These are phyloP conservation scores for Taenaris catops DNA, from an alignment of 2,888 invertebrate species.

Conservation along the genomic window DNA sequence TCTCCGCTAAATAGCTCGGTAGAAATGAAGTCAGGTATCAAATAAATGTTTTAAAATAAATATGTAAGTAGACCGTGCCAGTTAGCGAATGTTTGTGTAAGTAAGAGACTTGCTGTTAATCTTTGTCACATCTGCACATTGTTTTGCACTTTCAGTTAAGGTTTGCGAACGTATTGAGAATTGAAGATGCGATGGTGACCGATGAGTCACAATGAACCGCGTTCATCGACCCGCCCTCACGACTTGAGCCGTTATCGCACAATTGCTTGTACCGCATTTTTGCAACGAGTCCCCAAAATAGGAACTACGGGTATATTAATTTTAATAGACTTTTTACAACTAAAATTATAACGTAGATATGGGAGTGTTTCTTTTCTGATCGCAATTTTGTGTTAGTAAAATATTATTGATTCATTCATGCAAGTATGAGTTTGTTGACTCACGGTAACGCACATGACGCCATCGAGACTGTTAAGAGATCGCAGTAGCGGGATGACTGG, in stretches of 20 bases:
- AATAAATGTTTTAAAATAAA: too few relatives aligned
- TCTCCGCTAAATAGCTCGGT: too few relatives aligned
- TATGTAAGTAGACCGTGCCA: too few relatives aligned
- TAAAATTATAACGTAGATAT: too few relatives aligned
- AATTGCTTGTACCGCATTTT: slow-evolving; percentile 41
- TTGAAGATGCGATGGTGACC: slow-evolving; percentile 40
- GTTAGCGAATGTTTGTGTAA: too few relatives aligned
- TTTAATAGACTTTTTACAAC: too few relatives aligned
- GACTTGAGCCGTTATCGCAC: slow-evolving; percentile 46
- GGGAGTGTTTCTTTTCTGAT: too few relatives aligned
- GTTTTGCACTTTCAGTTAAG: slow-evolving; percentile 27
- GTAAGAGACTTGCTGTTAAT: too few relatives aligned
- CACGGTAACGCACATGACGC: slow-evolving; percentile 16
- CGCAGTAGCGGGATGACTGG: slow-evolving; percentile 8
- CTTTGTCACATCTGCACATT: too few relatives aligned
- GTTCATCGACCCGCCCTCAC: slow-evolving; percentile 62
- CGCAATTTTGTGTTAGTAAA: too few relatives aligned
- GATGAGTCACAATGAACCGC: slow-evolving; percentile 53
- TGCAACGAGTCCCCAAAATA: slow-evolving; percentile 22
- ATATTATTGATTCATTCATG: slow-evolving; percentile 20
- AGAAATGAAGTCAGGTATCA: too few relatives aligned
- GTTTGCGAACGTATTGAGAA: slow-evolving; percentile 29
- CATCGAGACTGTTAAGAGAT: slow-evolving; percentile 17
- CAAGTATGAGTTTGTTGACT: slow-evolving; percentile 14
- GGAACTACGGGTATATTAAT: slow-evolving; percentile 1